Evolutionary conservation across 2,888 invertebrate genomes (phyloP).

Genomic region (Orchesella flavescens): DNA sequence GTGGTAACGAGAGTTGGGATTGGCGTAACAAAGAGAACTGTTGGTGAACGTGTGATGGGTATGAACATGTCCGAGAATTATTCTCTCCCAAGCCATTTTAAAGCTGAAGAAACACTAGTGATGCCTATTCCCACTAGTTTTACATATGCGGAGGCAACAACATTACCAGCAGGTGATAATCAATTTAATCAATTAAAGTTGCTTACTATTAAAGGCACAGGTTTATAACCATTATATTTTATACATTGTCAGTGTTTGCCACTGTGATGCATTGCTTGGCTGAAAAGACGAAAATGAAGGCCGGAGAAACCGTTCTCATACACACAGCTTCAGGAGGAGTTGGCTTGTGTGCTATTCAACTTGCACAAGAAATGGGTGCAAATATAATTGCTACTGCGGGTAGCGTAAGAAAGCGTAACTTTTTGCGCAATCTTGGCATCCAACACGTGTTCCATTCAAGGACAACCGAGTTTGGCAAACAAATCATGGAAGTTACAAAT

Average conservation of each 20-base stretch:
- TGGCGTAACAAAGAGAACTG: slow-evolving; percentile 1
- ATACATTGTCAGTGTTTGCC: slow-evolving; percentile 45
- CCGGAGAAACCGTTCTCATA: slow-evolving; percentile 39
- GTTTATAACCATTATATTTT: too few species aligned
- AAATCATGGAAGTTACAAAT: slow-evolving; percentile 28
- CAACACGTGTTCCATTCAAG: slow-evolving; percentile 53
- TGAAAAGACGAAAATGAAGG: slow-evolving; percentile 40
- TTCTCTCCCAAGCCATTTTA: slow-evolving; percentile 41
- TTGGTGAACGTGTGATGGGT: slow-evolving; percentile 48
- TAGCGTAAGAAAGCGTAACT: slow-evolving; percentile 49
- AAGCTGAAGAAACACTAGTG: slow-evolving; percentile 4
- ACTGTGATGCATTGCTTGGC: slow-evolving; percentile 50
- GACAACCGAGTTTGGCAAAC: slow-evolving; percentile 36
- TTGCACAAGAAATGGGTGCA: too few species aligned
- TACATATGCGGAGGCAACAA: slow-evolving; percentile 31
- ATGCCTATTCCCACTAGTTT: not conserved
- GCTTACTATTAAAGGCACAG: too few species aligned
- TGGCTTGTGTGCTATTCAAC: slow-evolving; percentile 54
- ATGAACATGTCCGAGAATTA: slow-evolving; percentile 37
- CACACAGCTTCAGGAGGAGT: slow-evolving; percentile 62
- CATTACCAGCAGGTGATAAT: slow-evolving; percentile 38
- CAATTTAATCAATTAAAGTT: too few species aligned
- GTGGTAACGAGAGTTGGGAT: slow-evolving; percentile 25
- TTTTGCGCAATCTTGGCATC: slow-evolving; percentile 44
- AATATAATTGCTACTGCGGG: slow-evolving; percentile 58